phyloP scores from a whole-genome alignment of 2,888 invertebrate species.

The Halictus quadricinctus region DNA sequence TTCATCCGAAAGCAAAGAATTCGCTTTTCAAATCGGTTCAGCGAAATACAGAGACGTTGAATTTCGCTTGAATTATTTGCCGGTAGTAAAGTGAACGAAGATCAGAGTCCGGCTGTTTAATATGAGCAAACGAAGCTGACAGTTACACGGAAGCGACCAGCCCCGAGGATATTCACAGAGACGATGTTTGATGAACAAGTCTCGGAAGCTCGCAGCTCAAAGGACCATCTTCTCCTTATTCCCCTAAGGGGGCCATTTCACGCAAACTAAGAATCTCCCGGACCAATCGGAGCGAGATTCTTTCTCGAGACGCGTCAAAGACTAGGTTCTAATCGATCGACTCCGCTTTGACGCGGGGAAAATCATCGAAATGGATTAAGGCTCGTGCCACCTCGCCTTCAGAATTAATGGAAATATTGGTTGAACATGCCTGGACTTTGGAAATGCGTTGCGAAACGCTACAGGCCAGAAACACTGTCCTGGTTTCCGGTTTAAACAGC shows the following conservation, averaged over 20 bases:
- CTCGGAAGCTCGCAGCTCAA: background rate
- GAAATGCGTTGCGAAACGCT: background rate
- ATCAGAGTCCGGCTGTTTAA: background rate
- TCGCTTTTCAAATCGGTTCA: background rate
- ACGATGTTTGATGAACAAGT: constrained; percentile 26
- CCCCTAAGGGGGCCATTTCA: background rate
- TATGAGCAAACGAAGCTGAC: background rate
- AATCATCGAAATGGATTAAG: background rate
- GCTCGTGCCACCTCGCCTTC: background rate
- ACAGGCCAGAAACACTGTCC: background rate
- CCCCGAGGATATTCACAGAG: background rate
- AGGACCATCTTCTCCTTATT: background rate
- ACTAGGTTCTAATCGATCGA: background rate
- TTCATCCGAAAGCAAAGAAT: background rate
- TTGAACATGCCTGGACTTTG: background rate
- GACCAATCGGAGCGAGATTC: background rate
- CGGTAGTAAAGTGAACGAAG: background rate
- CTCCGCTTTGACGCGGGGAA: background rate
- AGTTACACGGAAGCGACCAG: background rate
- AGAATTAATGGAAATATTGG: background rate
- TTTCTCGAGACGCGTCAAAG: background rate
- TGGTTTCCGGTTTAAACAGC: too few relatives aligned
- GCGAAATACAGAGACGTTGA: background rate
- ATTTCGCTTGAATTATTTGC: background rate
- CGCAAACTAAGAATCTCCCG: background rate